Percentiles rank a stretch among this genome's conserved stretches.
Evolutionary conservation across 2,113 vertebrate genomes (phyloP).

Genomic region (Sander vitreus): DNA sequence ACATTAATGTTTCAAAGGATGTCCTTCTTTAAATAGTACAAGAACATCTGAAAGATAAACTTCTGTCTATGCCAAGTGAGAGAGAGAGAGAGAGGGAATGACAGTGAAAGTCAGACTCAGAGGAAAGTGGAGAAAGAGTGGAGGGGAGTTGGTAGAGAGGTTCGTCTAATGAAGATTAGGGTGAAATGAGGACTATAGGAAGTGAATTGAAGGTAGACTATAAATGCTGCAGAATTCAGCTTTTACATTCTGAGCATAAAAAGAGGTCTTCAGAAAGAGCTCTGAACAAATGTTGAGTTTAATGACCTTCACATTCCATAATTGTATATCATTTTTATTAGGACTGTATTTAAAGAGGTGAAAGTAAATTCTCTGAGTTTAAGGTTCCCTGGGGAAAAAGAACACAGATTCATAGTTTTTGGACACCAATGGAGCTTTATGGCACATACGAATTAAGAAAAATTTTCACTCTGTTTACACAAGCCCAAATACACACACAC

Average conservation of each 20-base stretch:
- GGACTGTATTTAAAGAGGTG: constrained; percentile 7
- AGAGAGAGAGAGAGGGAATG: not conserved
- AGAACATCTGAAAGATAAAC: constrained; percentile 67
- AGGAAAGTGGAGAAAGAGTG: not conserved
- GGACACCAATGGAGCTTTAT: not conserved
- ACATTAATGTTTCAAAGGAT: constrained; percentile 70
- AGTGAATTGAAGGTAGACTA: constrained; percentile 32
- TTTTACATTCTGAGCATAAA: constrained; percentile 9
- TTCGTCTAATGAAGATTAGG: constrained; percentile 26
- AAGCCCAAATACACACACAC: too few species aligned
- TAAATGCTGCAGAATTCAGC: constrained; percentile 23
- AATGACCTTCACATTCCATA: constrained; percentile 23
- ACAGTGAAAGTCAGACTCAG: constrained; percentile 18
- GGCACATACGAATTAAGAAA: not conserved
- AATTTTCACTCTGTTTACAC: too few species aligned
- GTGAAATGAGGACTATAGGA: constrained; percentile 41
- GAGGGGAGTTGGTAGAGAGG: constrained; percentile 1
- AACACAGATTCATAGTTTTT: too few species aligned
- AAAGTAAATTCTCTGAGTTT: constrained; percentile 1
- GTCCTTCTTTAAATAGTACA: constrained; percentile 64
- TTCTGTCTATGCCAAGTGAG: constrained; percentile 36
- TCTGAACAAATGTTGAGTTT: constrained; percentile 17
- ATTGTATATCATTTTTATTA: constrained; percentile 27
- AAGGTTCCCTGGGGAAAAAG: not conserved
- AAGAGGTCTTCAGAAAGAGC: constrained; percentile 8